A percentile compares a stretch with the other conserved stretches of the same genome.
phyloP scores from a whole-genome alignment of 2,113 vertebrate genomes.

The Channa argus region DNA sequence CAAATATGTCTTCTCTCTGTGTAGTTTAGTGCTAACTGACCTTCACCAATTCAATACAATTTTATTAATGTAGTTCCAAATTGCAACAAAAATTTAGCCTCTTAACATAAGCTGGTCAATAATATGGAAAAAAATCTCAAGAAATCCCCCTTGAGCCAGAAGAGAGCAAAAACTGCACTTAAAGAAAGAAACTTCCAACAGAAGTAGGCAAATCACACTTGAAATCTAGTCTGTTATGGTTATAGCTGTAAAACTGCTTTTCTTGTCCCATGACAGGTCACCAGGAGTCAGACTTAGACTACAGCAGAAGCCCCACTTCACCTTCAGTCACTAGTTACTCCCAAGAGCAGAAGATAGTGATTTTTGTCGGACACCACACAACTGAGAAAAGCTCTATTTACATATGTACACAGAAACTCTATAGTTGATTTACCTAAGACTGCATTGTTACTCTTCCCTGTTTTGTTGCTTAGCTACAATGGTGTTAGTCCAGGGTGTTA shows the following conservation, averaged over 20 bases:
- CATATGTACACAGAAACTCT: constrained; percentile 17
- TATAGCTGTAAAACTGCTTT: not conserved
- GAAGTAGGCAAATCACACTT: too few species aligned
- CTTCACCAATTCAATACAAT: not conserved
- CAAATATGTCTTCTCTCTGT: not conserved
- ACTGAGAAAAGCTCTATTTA: constrained; percentile 28
- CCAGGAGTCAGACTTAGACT: constrained; percentile 9
- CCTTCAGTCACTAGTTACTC: constrained; percentile 2
- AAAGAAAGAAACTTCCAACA: too few species aligned
- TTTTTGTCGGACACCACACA: constrained; percentile 4
- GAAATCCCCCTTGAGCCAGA: too few species aligned
- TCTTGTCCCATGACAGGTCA: not conserved
- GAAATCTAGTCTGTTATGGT: not conserved
- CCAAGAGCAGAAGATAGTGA: not conserved
- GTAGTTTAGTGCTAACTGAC: not conserved
- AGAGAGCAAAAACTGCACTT: too few species aligned
- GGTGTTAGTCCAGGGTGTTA: constrained; percentile 39
- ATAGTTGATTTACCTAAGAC: not conserved
- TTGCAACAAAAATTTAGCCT: too few species aligned
- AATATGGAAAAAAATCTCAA: too few species aligned
- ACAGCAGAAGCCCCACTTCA: not conserved
- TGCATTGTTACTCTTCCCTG: not conserved
- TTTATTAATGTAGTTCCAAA: not conserved
- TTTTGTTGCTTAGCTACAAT: not conserved
- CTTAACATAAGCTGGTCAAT: too few species aligned